Evolutionary conservation across 2,113 vertebrate genomes (phyloP), one percentile per base, ranked within the genome.

Genomic region (Lepidothrix coronata): DNA sequence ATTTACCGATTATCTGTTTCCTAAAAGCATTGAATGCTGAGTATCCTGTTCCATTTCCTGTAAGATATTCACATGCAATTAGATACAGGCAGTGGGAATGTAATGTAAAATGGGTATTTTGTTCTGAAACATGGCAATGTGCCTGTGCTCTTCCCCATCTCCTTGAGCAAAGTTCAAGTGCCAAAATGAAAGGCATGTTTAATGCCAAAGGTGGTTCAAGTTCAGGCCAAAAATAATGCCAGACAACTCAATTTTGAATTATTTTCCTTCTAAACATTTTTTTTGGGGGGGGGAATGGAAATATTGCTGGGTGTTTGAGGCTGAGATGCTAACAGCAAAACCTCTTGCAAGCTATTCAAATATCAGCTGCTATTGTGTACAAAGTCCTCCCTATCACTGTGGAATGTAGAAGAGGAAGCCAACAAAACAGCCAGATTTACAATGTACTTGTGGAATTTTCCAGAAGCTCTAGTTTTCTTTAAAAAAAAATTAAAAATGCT

Each of bases 201-300:
- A 95, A 94, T 96, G 88, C 93, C 92, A 96, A 96, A 96, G 96
- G 93, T 96, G 95, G 96, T 94, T 79, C 55, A 78, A 92, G 92
- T 95, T 95, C 80, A 96, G 70, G 92, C 93, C 95, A 96, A 96
- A 97, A 97, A 97, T 96, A 96, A 97, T 91, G 92, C 91, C 83
- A 92, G 95, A 96, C 93, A 92, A 87, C 91, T 86, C 72, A 89
- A 89, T 96, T 93, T 61, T 37, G 88, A 89, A 92, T 92, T 87
- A 58, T 95, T 96, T 95, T 89, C 62, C 79, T 89, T 94, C 83
- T 88, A 77, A 95, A 74, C 52, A 51, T 79, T 81, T 85, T 92
- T 93, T 91, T 18, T 3, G 30, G 63, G 9, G 14, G 8, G 8
- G 55, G 25, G 25, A 91, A 90, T 91, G 52, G 80, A 91, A 96